Conservation (phyloP, 2,797 vertebrate species). For the Apogon hyalosoma region DNA sequence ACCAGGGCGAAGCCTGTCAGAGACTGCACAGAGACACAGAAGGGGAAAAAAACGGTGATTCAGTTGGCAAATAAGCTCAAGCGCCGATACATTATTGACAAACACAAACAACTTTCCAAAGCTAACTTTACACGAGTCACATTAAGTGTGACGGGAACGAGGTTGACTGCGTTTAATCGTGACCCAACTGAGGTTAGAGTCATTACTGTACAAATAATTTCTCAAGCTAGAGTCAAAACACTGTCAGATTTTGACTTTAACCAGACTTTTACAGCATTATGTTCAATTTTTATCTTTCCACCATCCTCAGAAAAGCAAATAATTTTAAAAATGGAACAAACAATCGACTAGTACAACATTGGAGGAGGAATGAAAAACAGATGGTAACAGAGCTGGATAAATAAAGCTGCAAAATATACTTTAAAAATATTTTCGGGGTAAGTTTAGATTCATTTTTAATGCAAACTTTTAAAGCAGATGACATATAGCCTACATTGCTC, state of each 20-base stretch:
- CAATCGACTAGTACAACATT: slow-evolving; percentile 38
- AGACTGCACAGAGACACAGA: slow-evolving; percentile 81
- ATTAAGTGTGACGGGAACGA: not conserved
- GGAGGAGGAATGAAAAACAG: slow-evolving; percentile 54
- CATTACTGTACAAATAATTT: slow-evolving; percentile 19
- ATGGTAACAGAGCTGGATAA: slow-evolving; percentile 49
- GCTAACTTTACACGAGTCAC: slow-evolving; percentile 12
- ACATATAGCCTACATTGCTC: slow-evolving; percentile 4
- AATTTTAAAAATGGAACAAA: slow-evolving; percentile 50
- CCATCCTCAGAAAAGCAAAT: slow-evolving; percentile 50
- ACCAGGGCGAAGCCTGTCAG: slow-evolving; percentile 94
- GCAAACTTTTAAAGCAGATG: slow-evolving; percentile 19
- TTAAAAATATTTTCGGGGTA: slow-evolving; percentile 35
- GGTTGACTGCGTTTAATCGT: slow-evolving; percentile 9
- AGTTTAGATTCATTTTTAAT: slow-evolving; percentile 40
- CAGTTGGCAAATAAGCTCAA: slow-evolving; percentile 41
- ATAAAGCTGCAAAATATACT: slow-evolving; percentile 51
- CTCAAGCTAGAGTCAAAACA: slow-evolving; percentile 2
- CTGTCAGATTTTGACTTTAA: slow-evolving; percentile 1
- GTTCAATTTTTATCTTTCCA: slow-evolving; percentile 49
- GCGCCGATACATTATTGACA: slow-evolving; percentile 44
- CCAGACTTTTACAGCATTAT: slow-evolving; percentile 31
- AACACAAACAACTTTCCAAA: slow-evolving; percentile 27
- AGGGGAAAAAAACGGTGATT: slow-evolving; percentile 42
- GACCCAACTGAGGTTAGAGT: slow-evolving; percentile 1